Base-by-base conservation (phyloP, 2,888 invertebrate genomes). In the Tachina lurida region DNA sequence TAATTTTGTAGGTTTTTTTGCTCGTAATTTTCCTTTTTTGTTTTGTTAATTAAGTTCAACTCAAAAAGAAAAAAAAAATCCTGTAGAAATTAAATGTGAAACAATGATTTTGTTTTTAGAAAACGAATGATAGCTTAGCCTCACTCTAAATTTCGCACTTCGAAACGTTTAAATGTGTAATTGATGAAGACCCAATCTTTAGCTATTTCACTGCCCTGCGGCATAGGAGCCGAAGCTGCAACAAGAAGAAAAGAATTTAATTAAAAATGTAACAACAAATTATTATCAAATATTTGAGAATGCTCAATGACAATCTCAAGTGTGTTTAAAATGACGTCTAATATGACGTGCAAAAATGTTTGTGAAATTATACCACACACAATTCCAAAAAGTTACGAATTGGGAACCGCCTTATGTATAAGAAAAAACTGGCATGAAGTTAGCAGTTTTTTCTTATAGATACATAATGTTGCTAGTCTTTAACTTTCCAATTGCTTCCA, bases 161-260 rank as follows among this genome's bases (percentile, higher is more conserved):
- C 99, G 94, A 99, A 99, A 89, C 99, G 95, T 93, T 99, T 99
- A 95, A 99, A 99, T 87, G 99, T 99, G 94, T 99, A 99, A 94
- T 99, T 99, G 92, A 99, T 98, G 93, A 99, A 99, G 89, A 99
- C 99, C 98, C 99, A 99, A 95, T 99, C 99, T 94, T 99, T 99
- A 93, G 97, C 97, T 90, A 96, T 96, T 93, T 98, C 98, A 87
- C 97, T 97, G 91, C 98, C 98, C 93, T 97, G 97, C 83, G 96
- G 95, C 91, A 96, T 95, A 54, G 98, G 97, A 87, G 97, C 97
- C 86, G 97, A 95, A 90, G 97, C 97, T 96, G 94, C 43, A 94
- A 94, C 84, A 86, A 75, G 15, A 52, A 31, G 39, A 54, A n/a
- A 63, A 54, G 1, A 63, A 7, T 43, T 68, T 7, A 60, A 58